Evolutionary conservation across 2,888 invertebrate genomes (phyloP).

Genomic region (Acholoe squamosa): DNA sequence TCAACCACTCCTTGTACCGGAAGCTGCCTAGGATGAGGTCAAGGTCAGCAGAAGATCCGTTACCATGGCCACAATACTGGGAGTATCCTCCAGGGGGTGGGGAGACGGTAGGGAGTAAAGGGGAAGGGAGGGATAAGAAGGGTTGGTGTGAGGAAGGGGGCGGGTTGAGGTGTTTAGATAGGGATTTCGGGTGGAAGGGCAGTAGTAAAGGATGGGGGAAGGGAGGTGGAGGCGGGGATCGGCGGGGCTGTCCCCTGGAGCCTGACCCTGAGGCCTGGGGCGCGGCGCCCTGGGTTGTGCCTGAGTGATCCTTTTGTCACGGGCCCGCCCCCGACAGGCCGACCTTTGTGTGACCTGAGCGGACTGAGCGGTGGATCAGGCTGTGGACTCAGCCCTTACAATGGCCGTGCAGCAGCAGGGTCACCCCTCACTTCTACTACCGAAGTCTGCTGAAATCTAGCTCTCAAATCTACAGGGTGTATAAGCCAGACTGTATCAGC

Average conservation of each 20-base stretch:
- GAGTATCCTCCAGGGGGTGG: not conserved
- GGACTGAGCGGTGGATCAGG: constrained; percentile 14
- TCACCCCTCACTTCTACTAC: too few species aligned
- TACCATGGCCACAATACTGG: constrained; percentile 46
- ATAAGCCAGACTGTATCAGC: too few species aligned
- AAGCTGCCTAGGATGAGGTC: not conserved
- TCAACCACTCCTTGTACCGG: not conserved
- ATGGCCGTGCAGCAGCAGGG: too few species aligned
- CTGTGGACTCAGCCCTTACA: not conserved
- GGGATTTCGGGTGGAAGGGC: constrained; percentile 38
- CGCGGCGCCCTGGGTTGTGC: constrained; percentile 17
- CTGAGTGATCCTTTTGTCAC: constrained; percentile 47
- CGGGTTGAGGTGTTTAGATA: constrained; percentile 36
- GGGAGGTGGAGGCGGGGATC: not conserved
- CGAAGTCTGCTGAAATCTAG: too few species aligned
- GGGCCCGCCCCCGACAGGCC: not conserved
- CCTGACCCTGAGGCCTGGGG: not conserved
- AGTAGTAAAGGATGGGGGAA: not conserved
- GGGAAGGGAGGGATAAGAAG: not conserved
- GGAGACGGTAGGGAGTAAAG: not conserved
- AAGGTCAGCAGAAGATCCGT: constrained; percentile 29
- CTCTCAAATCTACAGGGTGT: too few species aligned
- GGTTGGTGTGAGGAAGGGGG: not conserved
- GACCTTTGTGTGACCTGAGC: constrained; percentile 31
- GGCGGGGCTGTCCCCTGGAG: not conserved